phyloP scores from a whole-genome alignment of 2,888 invertebrate species.

The Esperia sulphurella region DNA sequence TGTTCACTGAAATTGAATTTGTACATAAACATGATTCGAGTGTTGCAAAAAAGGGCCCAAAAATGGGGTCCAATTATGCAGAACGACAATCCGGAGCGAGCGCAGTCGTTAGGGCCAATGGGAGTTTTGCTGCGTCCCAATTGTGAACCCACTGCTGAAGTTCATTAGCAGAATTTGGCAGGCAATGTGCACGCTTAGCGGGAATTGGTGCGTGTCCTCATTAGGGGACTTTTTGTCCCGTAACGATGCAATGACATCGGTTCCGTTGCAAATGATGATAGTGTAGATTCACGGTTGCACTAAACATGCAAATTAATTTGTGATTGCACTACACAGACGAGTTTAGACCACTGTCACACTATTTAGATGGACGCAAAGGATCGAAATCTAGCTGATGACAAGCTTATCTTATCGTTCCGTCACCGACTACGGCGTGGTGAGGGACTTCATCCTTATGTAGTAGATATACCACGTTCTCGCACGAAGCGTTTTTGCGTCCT shows the following conservation, averaged over 20 bases:
- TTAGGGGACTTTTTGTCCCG: not conserved
- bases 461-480: no score
- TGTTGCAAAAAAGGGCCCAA: not conserved
- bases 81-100: not conserved
- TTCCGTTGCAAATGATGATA: not conserved
- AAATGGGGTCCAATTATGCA: conserved; percentile 1
- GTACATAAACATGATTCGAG: conserved; percentile 1
- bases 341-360: no score
- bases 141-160: not conserved
- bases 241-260: not conserved
- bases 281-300: no score
- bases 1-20: conserved; percentile 1
- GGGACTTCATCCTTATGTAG: no score
- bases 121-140: not conserved
- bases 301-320: no score
- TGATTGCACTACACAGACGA: no score
- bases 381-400: no score
- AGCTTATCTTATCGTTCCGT: no score
- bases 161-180: not conserved
- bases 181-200: not conserved
- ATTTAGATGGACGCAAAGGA: no score
- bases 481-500: no score
- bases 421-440: no score
- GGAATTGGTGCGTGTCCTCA: not conserved
- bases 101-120: not conserved